These are phyloP conservation scores for Crocodylus rhombifer DNA, from an alignment of 2,797 vertebrate species.

Conservation along the genomic window DNA sequence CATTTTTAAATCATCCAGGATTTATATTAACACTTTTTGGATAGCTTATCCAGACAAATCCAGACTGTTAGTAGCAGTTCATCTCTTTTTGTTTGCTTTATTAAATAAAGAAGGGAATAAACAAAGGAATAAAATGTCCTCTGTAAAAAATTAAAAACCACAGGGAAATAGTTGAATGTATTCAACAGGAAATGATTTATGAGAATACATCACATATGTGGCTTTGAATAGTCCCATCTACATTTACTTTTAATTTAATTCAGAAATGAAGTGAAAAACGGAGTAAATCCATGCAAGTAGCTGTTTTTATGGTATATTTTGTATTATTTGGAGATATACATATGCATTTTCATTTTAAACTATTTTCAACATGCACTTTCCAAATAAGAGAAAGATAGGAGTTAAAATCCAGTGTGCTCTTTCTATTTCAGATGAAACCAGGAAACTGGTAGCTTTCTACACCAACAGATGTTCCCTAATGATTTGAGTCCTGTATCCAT, in stretches of 20 bases:
- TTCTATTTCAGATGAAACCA: not conserved
- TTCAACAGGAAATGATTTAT: not conserved
- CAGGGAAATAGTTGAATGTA: not conserved
- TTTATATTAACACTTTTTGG: not conserved
- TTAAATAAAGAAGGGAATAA: not conserved
- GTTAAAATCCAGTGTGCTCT: not conserved
- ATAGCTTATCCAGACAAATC: not conserved
- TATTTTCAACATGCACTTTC: not conserved
- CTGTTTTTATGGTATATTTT: not conserved
- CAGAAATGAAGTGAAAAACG: not conserved
- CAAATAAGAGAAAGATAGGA: not conserved
- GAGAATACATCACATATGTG: not conserved
- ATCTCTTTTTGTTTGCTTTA: not conserved
- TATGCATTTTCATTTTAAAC: not conserved
- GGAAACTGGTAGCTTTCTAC: not conserved
- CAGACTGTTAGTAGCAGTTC: not conserved
- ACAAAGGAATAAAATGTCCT: not conserved
- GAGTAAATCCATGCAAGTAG: not conserved
- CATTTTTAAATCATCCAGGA: not conserved
- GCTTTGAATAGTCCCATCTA: not conserved
- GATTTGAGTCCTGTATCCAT: not conserved
- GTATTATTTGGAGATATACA: not conserved
- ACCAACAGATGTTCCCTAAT: not conserved
- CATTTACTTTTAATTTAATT: conserved; percentile 16
- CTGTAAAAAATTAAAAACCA: not conserved